Base-by-base conservation (phyloP, 2,888 invertebrate species). In the Trachelus tabidus region DNA sequence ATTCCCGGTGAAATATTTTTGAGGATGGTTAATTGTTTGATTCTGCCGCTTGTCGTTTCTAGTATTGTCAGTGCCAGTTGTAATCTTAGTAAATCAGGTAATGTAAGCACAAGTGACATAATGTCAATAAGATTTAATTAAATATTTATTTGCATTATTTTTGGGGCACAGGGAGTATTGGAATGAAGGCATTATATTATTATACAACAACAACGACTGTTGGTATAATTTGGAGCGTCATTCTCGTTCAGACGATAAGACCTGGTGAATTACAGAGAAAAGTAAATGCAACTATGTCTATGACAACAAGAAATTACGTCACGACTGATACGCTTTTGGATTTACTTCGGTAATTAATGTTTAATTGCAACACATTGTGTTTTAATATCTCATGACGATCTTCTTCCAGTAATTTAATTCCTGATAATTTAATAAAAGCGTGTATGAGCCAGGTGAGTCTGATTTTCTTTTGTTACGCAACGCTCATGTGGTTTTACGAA, bases 1-100 rank as follows among this genome's bases (percentile, higher is more conserved):
- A 98, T 97, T 92, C 97, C 98, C 4, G 99, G 99, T 68, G 98
- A 98, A 90, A 93, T 99, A 84, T 98, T 99, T 92, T 94, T 99
- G 87, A 94, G 98, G 92, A 97, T 98, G 96, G 94, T 99, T 75
- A 98, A 98, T 93, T 96, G 96, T 88, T 94, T 99, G 80, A 98
- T 99, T 89, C 95, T 99, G 69, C 99, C 99, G 1, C 94, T 99
- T 86, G 93, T 99, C 86, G 95, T 97, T 40, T 95, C 97, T 0
- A 97, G 97, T n/a, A 96, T 99, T 77, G 95, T 98, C 74, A 96
- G 97, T 75, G 89, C 91, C 4, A 91, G 88, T 79, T 89, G 86
- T 75, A 84, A 86, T 83, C 85, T 91, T 56, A 87, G 85, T 77
- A 86, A 87, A 80, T 89, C 90, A 73, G 90, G 90, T 90, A 84